phyloP scores from a whole-genome alignment of 2,113 vertebrate species.

The Maccullochella peelii region DNA sequence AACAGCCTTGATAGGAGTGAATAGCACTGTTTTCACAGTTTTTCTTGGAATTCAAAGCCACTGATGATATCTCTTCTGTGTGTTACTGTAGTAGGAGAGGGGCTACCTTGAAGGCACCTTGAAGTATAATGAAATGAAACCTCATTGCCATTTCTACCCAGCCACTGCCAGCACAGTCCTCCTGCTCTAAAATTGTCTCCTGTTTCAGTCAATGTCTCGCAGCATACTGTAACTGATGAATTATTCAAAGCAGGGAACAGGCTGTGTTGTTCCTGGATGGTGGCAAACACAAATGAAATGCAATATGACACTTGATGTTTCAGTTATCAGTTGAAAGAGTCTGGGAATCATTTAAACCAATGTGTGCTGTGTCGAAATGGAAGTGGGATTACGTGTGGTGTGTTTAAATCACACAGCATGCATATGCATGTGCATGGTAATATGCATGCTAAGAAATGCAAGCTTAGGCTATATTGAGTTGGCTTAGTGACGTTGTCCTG shows the following conservation, averaged over 20 bases:
- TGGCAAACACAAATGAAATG: slow-evolving; percentile 56
- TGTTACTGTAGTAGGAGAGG: neutral
- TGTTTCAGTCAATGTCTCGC: slow-evolving; percentile 57
- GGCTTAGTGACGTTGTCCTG: slow-evolving; percentile 1
- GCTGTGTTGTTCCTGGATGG: slow-evolving; percentile 51
- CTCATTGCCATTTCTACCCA: slow-evolving; percentile 37
- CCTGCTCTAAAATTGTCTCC: slow-evolving; percentile 56
- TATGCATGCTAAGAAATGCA: neutral
- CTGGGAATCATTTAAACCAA: slow-evolving; percentile 11
- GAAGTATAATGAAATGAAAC: slow-evolving; percentile 53
- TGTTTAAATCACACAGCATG: slow-evolving; percentile 3
- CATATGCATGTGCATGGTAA: slow-evolving; percentile 13
- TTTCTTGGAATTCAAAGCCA: neutral
- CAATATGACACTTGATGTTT: slow-evolving; percentile 33
- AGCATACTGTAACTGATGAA: slow-evolving; percentile 60
- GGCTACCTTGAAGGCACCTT: slow-evolving; percentile 51
- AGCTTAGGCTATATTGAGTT: slow-evolving; percentile 21
- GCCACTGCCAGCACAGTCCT: neutral
- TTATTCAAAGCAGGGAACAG: slow-evolving; percentile 64
- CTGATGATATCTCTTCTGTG: slow-evolving; percentile 7
- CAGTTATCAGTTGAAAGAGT: slow-evolving; percentile 20
- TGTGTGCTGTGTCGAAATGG: slow-evolving; percentile 1
- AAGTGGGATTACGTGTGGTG: neutral
- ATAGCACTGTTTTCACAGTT: neutral
- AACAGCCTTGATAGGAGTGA: neutral